Evolutionary conservation across 2,888 invertebrate species (phyloP).

Genomic region (Macrostomum cliftonense): DNA sequence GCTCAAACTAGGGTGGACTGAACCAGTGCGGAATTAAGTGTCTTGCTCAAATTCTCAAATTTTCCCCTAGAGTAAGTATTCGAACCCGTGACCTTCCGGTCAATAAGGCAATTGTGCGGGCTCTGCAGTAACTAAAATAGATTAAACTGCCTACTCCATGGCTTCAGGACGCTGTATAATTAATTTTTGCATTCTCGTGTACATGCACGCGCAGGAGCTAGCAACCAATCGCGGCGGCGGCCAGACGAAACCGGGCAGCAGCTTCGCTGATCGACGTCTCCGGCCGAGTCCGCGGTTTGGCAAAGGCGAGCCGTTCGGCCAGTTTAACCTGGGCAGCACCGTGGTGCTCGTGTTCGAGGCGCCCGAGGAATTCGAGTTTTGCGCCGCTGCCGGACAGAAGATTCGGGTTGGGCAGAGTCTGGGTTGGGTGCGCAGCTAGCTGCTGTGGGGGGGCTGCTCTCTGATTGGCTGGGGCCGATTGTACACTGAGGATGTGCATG

Average conservation of each 20-base stretch:
- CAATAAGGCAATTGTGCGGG: too few relatives aligned
- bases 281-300: slow-evolving; percentile 22
- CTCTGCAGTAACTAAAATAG: too few relatives aligned
- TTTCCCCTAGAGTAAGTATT: too few relatives aligned
- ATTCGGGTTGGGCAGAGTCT: slow-evolving; percentile 36
- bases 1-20: too few relatives aligned
- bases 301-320: slow-evolving; percentile 76
- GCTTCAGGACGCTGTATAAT: neutral
- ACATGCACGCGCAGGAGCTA: neutral
- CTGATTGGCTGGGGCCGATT: too few relatives aligned
- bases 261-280: neutral
- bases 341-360: slow-evolving; percentile 89
- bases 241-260: neutral
- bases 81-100: too few relatives aligned
- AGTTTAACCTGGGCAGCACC: slow-evolving; percentile 91
- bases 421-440: slow-evolving; percentile 10
- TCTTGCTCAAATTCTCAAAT: too few relatives aligned
- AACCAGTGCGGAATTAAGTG: too few relatives aligned
- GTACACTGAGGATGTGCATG: too few relatives aligned
- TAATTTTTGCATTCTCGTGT: neutral
- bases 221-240: neutral
- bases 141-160: too few relatives aligned
- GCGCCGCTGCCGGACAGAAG: slow-evolving; percentile 43
- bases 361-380: slow-evolving; percentile 60
- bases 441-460: too few relatives aligned